A percentile compares a stretch with the other conserved stretches of the same genome.
phyloP scores from a whole-genome alignment of 2,888 invertebrate genomes.

The Pristionchus mayeri region DNA sequence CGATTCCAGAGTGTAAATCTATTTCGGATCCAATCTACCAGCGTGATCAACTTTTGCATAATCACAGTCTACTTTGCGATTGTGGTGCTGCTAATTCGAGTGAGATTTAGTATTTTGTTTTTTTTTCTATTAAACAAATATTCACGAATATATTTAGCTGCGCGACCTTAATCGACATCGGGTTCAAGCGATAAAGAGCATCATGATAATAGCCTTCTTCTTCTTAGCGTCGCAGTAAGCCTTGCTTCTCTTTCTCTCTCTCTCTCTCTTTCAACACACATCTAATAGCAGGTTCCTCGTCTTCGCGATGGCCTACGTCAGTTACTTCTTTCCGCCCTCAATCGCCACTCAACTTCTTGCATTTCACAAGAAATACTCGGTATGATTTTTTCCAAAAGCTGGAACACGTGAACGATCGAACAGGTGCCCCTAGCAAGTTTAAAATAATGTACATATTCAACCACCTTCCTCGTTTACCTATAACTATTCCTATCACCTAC shows the following conservation, averaged over 20 bases:
- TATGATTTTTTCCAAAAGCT: background rate
- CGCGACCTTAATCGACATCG: background rate
- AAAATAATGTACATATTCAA: too few relatives aligned
- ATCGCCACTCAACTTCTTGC: background rate
- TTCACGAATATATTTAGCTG: background rate
- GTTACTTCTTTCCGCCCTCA: background rate
- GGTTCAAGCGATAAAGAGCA: conserved; percentile 15
- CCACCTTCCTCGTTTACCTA: too few relatives aligned
- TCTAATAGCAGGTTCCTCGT: conserved; percentile 39
- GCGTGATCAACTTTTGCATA: background rate
- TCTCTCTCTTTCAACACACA: background rate
- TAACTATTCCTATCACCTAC: too few relatives aligned
- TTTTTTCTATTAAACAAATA: background rate
- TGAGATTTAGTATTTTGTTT: background rate
- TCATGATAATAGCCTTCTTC: conserved; percentile 11
- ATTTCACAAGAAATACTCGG: conserved; percentile 39
- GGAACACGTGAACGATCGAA: too few relatives aligned
- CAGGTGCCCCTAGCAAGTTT: too few relatives aligned
- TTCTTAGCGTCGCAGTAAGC: conserved; percentile 7
- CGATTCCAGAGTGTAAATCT: background rate
- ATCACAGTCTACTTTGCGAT: background rate
- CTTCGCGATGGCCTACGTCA: background rate
- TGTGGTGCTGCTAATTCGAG: background rate
- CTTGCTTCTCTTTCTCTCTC: background rate
- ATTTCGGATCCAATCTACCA: conserved; percentile 25